A percentile compares a stretch with the other conserved stretches of the same genome.
phyloP scores from a whole-genome alignment of 2,888 invertebrate species.

The Morinoia aosen region DNA sequence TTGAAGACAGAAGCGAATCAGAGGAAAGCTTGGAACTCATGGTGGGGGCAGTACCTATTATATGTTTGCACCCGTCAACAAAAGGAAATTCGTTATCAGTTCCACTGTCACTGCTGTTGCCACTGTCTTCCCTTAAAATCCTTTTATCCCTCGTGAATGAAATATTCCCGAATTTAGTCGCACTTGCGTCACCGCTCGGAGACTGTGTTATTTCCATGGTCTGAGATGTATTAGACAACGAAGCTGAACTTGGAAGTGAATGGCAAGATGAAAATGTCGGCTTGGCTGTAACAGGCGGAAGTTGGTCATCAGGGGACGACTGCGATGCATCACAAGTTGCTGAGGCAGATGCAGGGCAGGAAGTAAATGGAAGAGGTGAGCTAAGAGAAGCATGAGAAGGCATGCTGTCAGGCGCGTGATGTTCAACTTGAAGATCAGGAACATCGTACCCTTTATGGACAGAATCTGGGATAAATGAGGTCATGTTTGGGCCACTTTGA shows the following conservation, averaged over 20 bases:
- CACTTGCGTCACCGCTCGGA: neutral
- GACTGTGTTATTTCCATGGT: neutral
- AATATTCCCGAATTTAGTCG: neutral
- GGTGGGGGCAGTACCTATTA: neutral
- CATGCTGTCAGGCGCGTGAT: neutral
- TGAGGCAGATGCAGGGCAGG: neutral
- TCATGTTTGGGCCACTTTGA: neutral
- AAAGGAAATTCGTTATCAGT: neutral
- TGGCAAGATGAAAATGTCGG: neutral
- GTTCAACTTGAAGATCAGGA: neutral
- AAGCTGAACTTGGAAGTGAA: neutral
- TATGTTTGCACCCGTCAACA: neutral
- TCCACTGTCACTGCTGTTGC: conserved; percentile 35
- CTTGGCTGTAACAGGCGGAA: neutral
- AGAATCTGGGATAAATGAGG: neutral
- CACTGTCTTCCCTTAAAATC: conserved; percentile 15
- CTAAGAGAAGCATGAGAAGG: neutral
- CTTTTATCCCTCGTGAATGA: neutral
- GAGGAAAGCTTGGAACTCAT: conserved; percentile 31
- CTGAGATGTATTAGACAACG: neutral
- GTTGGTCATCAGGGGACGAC: neutral
- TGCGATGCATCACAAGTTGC: neutral
- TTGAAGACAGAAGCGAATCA: conserved; percentile 9
- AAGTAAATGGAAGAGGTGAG: neutral
- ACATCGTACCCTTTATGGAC: neutral